Base-by-base conservation (phyloP, 37 sponge, comb jelly and placozoan genomes). In the Corticium candelabrum region DNA sequence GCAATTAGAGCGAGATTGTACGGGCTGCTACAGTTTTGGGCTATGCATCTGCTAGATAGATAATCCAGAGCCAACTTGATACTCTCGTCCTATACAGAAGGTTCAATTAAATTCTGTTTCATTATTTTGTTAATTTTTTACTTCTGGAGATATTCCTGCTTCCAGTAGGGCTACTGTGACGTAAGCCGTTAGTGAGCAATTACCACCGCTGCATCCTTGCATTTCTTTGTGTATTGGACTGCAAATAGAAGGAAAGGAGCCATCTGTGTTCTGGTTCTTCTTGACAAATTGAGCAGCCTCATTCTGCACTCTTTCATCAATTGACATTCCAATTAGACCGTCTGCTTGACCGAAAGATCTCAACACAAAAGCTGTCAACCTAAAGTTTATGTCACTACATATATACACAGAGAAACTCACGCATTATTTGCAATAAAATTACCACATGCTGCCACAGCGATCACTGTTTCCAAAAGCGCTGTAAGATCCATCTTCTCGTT, bases 381-480 rank as follows among this genome's bases (percentile, higher is more conserved):
- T 50, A 21, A 21, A 11, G 62, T 11, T n/a, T n/a, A n/a, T n/a
- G n/a, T n/a, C n/a, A n/a, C n/a, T n/a, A n/a, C n/a, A n/a, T n/a
- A n/a, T n/a, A n/a, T n/a, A n/a, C n/a, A n/a, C n/a, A n/a, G n/a
- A n/a, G n/a, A n/a, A n/a, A n/a, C n/a, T n/a, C n/a, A n/a, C n/a
- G n/a, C n/a, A n/a, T n/a, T n/a, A n/a, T n/a, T n/a, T n/a, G n/a
- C n/a, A n/a, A n/a, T n/a, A n/a, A n/a, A n/a, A n/a, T 50, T 50
- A 35, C 77, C 77, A 76, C 77, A 76, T 5, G 77, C 77, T 76
- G n/a, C 77, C 77, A 21, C 62, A 21, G 5, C 21, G 41, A 76
- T 76, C 77, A 11, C 77, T 7, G 5, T 76, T 39, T 5, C 77
- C 77, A 68, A 76, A 76, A 5, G 77, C 77, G 40, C 77, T 76